Percentiles rank a stretch among this genome's conserved stretches.
Evolutionary conservation across 2,113 vertebrate species (phyloP).

Genomic region (Salvator merianae): DNA sequence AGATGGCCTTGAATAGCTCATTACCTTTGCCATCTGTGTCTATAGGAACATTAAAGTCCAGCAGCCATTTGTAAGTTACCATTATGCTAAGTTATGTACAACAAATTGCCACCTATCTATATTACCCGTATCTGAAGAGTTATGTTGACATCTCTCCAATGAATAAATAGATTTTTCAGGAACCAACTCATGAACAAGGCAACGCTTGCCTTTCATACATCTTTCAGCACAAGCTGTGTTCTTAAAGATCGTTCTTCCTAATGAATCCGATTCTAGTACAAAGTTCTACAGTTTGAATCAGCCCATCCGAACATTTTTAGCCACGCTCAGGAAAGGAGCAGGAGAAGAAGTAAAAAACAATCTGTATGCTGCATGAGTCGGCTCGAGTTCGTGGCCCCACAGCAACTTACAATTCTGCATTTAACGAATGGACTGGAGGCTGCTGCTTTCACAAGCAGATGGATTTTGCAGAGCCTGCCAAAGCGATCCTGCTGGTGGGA

Average conservation of each 20-base stretch:
- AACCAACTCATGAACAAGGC: background rate
- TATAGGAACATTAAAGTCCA: no score
- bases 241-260: constrained; percentile 15
- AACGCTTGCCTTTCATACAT: background rate
- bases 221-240: background rate
- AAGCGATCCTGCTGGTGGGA: constrained; percentile 46
- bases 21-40: no score
- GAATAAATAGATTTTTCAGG: background rate
- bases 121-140: no score
- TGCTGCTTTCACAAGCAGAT: constrained; percentile 57
- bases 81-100: no score
- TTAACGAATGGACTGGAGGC: constrained; percentile 20
- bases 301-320: constrained; percentile 12
- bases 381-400: constrained; percentile 52
- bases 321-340: constrained; percentile 14
- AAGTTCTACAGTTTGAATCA: constrained; percentile 34
- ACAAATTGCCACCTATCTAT: no score
- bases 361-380: constrained; percentile 28
- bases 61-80: no score
- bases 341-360: background rate
- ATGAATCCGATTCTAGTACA: background rate
- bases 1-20: no score
- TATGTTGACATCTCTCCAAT: no score
- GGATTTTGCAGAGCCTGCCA: constrained; percentile 59
- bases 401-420: constrained; percentile 43